Base-by-base conservation (phyloP, 2,113 vertebrate genomes). In the Sigmodon hispidus region DNA sequence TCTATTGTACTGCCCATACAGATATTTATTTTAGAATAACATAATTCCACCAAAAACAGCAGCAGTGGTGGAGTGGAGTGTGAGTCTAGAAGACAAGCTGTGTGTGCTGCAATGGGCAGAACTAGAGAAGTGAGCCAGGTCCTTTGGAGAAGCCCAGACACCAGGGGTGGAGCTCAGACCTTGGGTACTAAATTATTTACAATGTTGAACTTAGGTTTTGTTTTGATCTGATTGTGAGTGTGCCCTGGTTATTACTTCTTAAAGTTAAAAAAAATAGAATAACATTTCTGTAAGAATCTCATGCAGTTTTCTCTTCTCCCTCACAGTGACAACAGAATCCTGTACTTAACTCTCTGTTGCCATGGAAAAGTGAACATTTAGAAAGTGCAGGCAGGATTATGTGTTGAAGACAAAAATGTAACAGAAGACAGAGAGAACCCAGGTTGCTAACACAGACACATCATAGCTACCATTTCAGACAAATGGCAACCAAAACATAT, bases 311-410 rank as follows among this genome's bases (percentile, higher is more conserved):
- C 97, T 40, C 93, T 95, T 75, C 86, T 90, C 93, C 22, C 75
- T 57, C 50, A 79, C 65, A 91, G 65, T 77, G 85, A 90, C 48
- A 83, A 29, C 67, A 79, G 52, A 94, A 95, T 79, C 93, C 76
- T 94, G 95, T 76, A 91, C 87, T 92, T 17, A 24, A 36, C 57
- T 91, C 55, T 94, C 95, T 94, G 96, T 98, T 97, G 90, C 57
- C 73, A 94, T 69, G 79, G 91, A 50, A 84, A 96, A 97, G 69
- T 73, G 81, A 96, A 91, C 67, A 90, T 91, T 84, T n/a, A 92
- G 83, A 94, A 97, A 96, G 87, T 1, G 81, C 85, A 94, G 55
- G 76, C 80, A 92, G 61, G 61, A 93, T 94, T 89, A 89, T 79
- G 90, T 94, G 43, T 96, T 94, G 55, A 87, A 90, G 61, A 50